phyloP scores from a whole-genome alignment of 2,113 vertebrate species.

The Ibidorhyncha struthersii region DNA sequence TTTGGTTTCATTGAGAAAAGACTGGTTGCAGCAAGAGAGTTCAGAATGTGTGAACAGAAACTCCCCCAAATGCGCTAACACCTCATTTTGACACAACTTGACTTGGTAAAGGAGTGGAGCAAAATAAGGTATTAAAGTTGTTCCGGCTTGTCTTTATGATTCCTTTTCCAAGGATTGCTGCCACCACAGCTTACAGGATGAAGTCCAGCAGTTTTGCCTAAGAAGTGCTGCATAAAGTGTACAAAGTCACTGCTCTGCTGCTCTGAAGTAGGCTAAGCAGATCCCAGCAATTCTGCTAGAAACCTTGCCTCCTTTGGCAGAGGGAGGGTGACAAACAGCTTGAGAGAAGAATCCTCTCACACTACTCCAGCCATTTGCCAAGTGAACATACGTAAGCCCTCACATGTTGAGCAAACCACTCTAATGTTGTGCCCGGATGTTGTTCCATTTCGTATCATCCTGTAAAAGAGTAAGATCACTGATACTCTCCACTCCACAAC shows the following conservation, averaged over 20 bases:
- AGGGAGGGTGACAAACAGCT: neutral
- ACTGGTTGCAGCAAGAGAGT: neutral
- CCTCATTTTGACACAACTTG: neutral
- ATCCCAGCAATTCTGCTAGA: neutral
- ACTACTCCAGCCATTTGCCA: neutral
- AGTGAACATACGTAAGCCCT: rapidly evolving
- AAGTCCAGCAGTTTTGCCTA: neutral
- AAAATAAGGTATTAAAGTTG: neutral
- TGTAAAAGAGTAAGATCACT: neutral
- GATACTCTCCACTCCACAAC: neutral
- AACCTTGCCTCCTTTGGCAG: neutral
- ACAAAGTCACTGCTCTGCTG: neutral
- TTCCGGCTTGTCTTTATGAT: neutral
- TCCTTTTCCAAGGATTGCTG: neutral
- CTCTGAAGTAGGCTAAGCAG: neutral
- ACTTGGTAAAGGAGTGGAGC: neutral
- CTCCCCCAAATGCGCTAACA: neutral
- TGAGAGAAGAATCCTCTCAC: neutral
- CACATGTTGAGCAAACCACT: neutral
- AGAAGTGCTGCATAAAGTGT: neutral
- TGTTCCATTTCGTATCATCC: neutral
- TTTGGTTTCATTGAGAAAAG: neutral
- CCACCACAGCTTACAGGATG: neutral
- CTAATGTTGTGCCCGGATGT: neutral
- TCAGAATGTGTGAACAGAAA: neutral